Evolutionary conservation across 2,797 vertebrate genomes (phyloP).

Genomic region (Centroberyx gerrardi): DNA sequence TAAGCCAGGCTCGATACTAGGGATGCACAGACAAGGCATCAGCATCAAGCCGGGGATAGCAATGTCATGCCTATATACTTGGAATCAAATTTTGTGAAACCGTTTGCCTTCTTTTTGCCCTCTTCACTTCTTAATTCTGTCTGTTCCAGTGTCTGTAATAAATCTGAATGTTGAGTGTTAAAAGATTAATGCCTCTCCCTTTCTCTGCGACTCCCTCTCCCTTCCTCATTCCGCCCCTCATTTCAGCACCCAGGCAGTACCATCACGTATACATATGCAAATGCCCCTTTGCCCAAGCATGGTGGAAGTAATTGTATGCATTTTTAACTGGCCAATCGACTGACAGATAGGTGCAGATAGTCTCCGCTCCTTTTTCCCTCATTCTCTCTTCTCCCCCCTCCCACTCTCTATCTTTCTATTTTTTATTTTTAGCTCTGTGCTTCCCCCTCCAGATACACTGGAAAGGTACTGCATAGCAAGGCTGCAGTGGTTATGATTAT

Average conservation of each 20-base stretch:
- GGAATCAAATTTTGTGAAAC: constrained; percentile 49
- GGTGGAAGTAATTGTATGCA: constrained; percentile 92
- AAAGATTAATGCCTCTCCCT: constrained; percentile 90
- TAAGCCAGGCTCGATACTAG: not conserved
- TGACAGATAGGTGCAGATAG: constrained; percentile 73
- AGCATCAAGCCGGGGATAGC: not conserved
- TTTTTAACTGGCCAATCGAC: constrained; percentile 93
- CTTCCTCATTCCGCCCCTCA: constrained; percentile 45
- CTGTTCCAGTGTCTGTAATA: constrained; percentile 60
- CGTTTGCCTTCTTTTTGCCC: constrained; percentile 32
- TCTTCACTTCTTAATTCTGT: constrained; percentile 67
- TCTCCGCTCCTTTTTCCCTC: constrained; percentile 71
- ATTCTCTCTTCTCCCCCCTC: constrained; percentile 72
- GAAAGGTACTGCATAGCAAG: too few relatives aligned
- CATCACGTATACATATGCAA: constrained; percentile 87
- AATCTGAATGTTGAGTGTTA: constrained; percentile 84
- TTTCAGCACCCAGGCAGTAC: constrained; percentile 79
- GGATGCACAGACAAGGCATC: not conserved
- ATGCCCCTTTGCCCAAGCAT: constrained; percentile 86
- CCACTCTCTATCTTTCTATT: constrained; percentile 69
- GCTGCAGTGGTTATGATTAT: too few relatives aligned
- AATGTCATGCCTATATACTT: constrained; percentile 34
- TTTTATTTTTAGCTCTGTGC: constrained; percentile 95
- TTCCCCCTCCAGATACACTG: constrained; percentile 85
- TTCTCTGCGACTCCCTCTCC: constrained; percentile 71